phyloP scores from a whole-genome alignment of 35 echinoderm and acorn worm species.

The Ophioderma brevispina region DNA sequence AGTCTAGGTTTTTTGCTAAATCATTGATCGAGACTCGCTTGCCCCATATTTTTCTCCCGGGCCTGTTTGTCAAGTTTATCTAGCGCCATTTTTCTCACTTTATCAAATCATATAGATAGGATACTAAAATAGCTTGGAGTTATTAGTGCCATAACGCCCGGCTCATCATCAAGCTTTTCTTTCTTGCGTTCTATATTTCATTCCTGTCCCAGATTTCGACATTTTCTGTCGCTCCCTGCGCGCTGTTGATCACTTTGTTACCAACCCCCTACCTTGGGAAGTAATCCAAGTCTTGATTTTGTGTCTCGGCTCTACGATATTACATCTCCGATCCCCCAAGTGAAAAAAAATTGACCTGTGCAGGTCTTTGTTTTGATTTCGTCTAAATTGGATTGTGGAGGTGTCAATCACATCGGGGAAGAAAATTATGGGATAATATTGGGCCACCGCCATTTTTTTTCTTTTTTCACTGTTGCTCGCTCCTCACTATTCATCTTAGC shows the following conservation, averaged over 20 bases:
- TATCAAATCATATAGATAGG: constrained; percentile 7
- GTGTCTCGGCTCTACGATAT: neutral
- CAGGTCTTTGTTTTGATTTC: constrained; percentile 44
- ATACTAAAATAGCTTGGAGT: constrained; percentile 2
- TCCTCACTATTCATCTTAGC: no score
- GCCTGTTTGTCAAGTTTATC: neutral
- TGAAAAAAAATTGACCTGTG: constrained; percentile 34
- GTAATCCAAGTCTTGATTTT: no score
- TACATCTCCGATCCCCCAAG: constrained; percentile 17
- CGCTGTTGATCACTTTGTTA: neutral
- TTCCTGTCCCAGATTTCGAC: neutral
- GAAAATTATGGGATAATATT: constrained; percentile 39
- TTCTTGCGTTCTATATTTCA: neutral
- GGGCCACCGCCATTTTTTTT: no score
- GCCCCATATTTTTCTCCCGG: neutral
- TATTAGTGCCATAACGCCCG: neutral
- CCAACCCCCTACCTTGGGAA: no score
- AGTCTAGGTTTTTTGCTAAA: neutral
- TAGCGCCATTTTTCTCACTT: constrained; percentile 13
- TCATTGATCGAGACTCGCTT: neutral
- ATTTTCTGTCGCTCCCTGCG: neutral
- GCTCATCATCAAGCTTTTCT: neutral
- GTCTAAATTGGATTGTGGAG: constrained; percentile 47
- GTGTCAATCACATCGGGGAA: constrained; percentile 39
- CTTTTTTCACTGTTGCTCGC: no score